Evolutionary conservation across 2,113 vertebrate genomes (phyloP), one percentile per base, ranked within the genome.

Genomic region (Dryoscopus gambensis): DNA sequence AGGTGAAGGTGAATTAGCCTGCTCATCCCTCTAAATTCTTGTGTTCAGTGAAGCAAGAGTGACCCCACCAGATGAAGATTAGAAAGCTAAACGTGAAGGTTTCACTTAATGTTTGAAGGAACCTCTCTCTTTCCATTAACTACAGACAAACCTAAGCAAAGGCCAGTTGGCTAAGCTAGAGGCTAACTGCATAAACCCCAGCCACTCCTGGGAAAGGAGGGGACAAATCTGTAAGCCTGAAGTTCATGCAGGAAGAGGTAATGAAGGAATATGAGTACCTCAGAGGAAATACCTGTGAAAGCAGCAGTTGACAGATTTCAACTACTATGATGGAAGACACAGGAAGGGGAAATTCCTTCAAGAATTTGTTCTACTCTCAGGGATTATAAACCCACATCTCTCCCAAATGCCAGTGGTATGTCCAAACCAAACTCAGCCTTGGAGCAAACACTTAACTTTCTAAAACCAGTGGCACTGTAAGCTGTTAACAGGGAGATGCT

Each of bases 31-130:
- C 52, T 53, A 37, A 84, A 81, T 56, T 84, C 21, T 55, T 56
- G 28, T 23, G 11, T 84, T 95, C 76, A 23, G 73, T 78, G 68
- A 95, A 89, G 91, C 89, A 90, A 93, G 71, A 88, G 83, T 95
- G 95, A 96, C 91, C 94, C 86, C 93, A 93, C 16, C 76, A 92
- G 92, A 92, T 92, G 50, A 90, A 92, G 68, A 89, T n/a, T 24
- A 63, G 92, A 70, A 86, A 88, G 23, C 68, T 78, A 67, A 79
- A 88, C 27, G 9, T 44, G 35, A 42, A 76, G 13, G 44, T 85
- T 86, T 84, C 81, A 40, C 28, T 52, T 21, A 5, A 23, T 70
- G 52, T 50, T 24, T 63, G 33, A 86, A 74, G 39, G 47, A 86
- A 37, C 39, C 15, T 81, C 23, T 56, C 33, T 75, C 50, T 64